Evolutionary conservation across 2,797 vertebrate genomes (phyloP).

Genomic region (Acrossocheilus fasciatus): DNA sequence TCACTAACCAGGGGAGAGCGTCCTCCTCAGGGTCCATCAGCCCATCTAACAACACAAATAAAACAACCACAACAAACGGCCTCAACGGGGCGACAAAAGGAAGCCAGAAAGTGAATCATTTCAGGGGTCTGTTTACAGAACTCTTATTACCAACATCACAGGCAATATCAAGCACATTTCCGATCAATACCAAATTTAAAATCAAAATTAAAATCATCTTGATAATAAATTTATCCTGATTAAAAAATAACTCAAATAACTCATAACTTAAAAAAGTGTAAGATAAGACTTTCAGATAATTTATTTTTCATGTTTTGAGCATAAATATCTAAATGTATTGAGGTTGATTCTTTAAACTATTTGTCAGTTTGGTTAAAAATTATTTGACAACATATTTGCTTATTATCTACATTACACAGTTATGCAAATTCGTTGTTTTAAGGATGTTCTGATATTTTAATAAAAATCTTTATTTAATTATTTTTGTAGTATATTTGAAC

Average conservation of each 20-base stretch:
- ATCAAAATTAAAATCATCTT: neutral
- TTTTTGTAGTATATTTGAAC: neutral
- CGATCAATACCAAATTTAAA: neutral
- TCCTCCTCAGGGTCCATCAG: conserved; percentile 48
- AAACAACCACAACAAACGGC: conserved; percentile 68
- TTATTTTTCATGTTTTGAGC: neutral
- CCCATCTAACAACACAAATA: neutral
- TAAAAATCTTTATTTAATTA: neutral
- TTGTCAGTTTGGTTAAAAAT: neutral
- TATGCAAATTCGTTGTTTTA: neutral
- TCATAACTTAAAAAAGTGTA: neutral
- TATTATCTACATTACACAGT: neutral
- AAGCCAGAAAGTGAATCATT: conserved; percentile 18
- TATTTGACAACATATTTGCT: neutral
- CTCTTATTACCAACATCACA: conserved; percentile 10
- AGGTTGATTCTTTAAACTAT: neutral
- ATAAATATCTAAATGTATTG: neutral
- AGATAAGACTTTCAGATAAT: neutral
- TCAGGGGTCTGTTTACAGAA: conserved; percentile 27
- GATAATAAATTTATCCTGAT: neutral
- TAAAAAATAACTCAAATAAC: neutral
- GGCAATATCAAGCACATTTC: neutral
- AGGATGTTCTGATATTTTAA: neutral
- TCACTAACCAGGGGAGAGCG: conserved; percentile 78
- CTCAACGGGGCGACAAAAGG: neutral